Percentiles rank a stretch among this genome's conserved stretches.
Evolutionary conservation across 2,113 vertebrate genomes (phyloP).

Genomic region (Oncorhynchus clarkii): DNA sequence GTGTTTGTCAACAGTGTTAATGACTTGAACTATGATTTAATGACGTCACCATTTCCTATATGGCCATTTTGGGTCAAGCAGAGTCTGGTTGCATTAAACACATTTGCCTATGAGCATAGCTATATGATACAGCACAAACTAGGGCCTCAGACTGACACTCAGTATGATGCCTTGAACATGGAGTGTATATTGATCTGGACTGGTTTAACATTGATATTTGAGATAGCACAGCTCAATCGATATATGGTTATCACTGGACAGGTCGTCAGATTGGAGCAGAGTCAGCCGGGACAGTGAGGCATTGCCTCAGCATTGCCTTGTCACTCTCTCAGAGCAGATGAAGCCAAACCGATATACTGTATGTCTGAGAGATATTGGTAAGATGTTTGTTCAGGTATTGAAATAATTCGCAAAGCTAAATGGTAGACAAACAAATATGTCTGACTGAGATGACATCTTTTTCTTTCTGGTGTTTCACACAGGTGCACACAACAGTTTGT

Average conservation of each 20-base stretch:
- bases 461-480: conserved; percentile 28
- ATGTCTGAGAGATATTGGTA: neutral
- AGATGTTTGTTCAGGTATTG: conserved; percentile 5
- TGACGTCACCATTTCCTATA: too few species aligned
- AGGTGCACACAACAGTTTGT: conserved; percentile 36
- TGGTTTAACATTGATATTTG: conserved; percentile 1
- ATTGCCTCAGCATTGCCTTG: neutral
- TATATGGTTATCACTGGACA: neutral
- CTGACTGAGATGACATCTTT: neutral
- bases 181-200: conserved; percentile 8
- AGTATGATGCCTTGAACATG: conserved; percentile 8
- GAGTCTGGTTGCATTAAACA: neutral
- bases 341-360: conserved; percentile 2
- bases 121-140: neutral
- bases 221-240: neutral
- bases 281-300: too few species aligned
- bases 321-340: neutral
- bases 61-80: too few species aligned
- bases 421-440: neutral
- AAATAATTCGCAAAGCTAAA: neutral
- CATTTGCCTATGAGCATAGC: neutral
- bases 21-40: conserved; percentile 28
- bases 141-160: neutral
- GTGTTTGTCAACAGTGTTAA: conserved; percentile 39
- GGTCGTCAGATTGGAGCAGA: conserved; percentile 12